Conservation (phyloP, 2,113 vertebrate species). For the Alaudala cheleensis region DNA sequence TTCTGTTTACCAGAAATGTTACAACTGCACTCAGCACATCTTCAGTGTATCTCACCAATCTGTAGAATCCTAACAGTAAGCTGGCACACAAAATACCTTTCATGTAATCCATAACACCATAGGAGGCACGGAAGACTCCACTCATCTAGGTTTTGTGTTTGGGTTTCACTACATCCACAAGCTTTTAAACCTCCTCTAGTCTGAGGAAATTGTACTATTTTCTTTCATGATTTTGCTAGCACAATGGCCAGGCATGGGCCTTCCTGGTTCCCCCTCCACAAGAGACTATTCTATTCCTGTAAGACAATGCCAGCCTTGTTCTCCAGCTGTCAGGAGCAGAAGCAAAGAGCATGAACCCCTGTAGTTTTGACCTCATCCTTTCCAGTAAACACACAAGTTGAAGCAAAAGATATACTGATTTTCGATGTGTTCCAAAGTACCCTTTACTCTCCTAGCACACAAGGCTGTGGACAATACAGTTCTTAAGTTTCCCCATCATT, state of each 20-base stretch:
- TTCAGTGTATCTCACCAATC: background rate
- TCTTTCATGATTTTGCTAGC: background rate
- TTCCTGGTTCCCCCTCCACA: background rate
- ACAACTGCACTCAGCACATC: background rate
- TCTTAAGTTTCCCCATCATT: background rate
- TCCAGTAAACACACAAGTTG: background rate
- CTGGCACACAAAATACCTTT: background rate
- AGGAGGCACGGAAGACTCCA: background rate
- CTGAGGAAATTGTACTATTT: background rate
- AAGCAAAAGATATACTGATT: background rate
- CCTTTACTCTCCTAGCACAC: background rate
- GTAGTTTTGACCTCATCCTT: background rate
- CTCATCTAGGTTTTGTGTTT: background rate
- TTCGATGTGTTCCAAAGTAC: background rate
- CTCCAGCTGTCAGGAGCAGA: background rate
- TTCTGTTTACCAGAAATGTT: background rate
- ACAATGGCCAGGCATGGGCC: background rate
- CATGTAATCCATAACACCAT: accelerated
- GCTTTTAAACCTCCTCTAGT: background rate
- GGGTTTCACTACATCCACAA: background rate
- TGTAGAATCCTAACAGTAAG: background rate
- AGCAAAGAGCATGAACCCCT: background rate
- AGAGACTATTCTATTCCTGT: background rate
- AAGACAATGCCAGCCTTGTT: background rate
- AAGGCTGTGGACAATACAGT: background rate